Base-by-base conservation (phyloP, 2,797 vertebrate genomes). In the Phalloptychus januarius region DNA sequence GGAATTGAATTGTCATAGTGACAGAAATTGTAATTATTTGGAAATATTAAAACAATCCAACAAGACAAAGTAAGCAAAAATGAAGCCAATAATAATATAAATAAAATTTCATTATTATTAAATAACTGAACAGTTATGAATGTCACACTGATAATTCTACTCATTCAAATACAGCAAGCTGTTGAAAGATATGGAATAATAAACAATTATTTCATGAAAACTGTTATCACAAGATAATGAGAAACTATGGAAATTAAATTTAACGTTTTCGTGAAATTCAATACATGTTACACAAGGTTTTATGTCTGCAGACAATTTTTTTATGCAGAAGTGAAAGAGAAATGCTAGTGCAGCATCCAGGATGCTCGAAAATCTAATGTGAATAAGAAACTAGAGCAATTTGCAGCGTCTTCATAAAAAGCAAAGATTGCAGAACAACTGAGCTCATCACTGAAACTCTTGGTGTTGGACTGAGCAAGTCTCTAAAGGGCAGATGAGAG, bases 401-500 rank as follows among this genome's bases (percentile, higher is more conserved):
- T 33, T 33, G 12, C 20, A 40, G 15, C 15, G 11, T 25, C 6
- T 15, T 40, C 7, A n/a, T 16, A 36, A 36, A 52, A 73, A 15
- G 31, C 44, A 63, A 76, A 25, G 45, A 4, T 28, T 67, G 31
- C 48, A 28, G 5, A 42, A 5, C 28, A 63, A 56, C 36, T 25
- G 42, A 38, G 54, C 18, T 48, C n/a, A 79, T 48, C 25, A 2
- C 20, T 45, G 61, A 25, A 25, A 70, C 23, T 38, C 13, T 38
- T 28, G 12, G 3, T 28, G 46, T 23, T 3, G 36, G 8, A 8
- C 4, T 40, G 65, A 71, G 42, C 52, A 7, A 8, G 20, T 75
- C 83, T 83, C 74, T 75, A 85, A 89, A 89, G 80, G 69, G 87
- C 83, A 90, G 79, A 84, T 12, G 76, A 81, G 82, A 83, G 79